Percentiles rank a stretch among this genome's conserved stretches.
These are phyloP conservation scores for Danaus plexippus DNA, from an alignment of 1,140 invertebrate species.

Conservation along the genomic window DNA sequence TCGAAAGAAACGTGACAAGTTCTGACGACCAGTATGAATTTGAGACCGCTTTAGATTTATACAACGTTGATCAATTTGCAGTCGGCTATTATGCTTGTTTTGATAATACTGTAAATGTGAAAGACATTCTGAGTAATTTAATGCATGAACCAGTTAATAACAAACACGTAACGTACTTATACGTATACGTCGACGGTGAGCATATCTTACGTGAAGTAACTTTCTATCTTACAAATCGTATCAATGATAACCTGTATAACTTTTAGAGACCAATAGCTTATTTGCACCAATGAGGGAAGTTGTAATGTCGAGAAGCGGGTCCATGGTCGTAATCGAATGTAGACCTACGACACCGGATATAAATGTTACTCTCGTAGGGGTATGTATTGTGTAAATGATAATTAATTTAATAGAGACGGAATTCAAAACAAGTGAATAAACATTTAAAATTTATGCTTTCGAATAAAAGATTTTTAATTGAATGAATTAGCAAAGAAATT, in stretches of 20 bases:
- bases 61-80: slow-evolving; percentile 58
- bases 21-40: slow-evolving; percentile 49
- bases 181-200: slow-evolving; percentile 79
- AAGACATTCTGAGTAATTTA: slow-evolving; percentile 44
- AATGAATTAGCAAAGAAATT: slow-evolving; percentile 18
- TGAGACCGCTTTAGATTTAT: slow-evolving; percentile 54
- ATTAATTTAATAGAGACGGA: slow-evolving; percentile 4
- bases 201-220: not conserved
- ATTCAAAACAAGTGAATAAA: too few relatives aligned
- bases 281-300: slow-evolving; percentile 66
- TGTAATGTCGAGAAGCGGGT: slow-evolving; percentile 54
- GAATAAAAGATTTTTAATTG: too few relatives aligned
- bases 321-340: slow-evolving; percentile 75
- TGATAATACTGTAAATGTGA: slow-evolving; percentile 38
- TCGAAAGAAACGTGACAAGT: slow-evolving; percentile 29
- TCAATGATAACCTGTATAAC: slow-evolving; percentile 19
- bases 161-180: slow-evolving; percentile 68
- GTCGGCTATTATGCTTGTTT: slow-evolving; percentile 78
- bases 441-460: too few relatives aligned
- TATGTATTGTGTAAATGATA: slow-evolving; percentile 40
- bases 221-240: slow-evolving; percentile 6
- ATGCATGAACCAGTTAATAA: slow-evolving; percentile 58
- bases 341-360: slow-evolving; percentile 78
- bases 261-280: slow-evolving; percentile 71
- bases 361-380: slow-evolving; percentile 69